Conservation (phyloP, 2,888 invertebrate species). For the Dynastes grantii region DNA sequence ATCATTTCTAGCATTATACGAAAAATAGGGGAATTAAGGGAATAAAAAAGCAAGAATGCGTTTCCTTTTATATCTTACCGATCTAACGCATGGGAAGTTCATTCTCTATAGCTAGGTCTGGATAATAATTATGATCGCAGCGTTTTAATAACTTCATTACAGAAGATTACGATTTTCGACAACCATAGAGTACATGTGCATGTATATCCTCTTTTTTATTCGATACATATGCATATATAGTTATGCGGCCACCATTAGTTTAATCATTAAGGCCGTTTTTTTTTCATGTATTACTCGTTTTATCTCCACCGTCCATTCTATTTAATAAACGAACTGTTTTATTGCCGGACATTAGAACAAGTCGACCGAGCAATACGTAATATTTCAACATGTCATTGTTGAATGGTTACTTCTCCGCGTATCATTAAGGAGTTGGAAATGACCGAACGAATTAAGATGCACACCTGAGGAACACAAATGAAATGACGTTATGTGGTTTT, state of each 20-base stretch:
- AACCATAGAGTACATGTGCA: not conserved
- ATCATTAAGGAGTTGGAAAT: slow-evolving; percentile 52
- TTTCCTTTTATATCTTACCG: no score
- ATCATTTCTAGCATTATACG: no score
- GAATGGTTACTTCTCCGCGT: slow-evolving; percentile 32
- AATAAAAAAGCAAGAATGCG: no score
- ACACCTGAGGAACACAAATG: slow-evolving; percentile 56
- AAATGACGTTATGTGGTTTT: slow-evolving; percentile 26
- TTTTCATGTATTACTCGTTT: slow-evolving; percentile 25
- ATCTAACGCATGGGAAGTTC: not conserved
- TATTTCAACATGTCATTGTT: slow-evolving; percentile 50
- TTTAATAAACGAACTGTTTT: slow-evolving; percentile 48
- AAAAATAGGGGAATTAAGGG: no score
- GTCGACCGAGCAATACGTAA: slow-evolving; percentile 46
- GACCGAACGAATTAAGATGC: slow-evolving; percentile 57
- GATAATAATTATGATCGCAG: slow-evolving; percentile 4
- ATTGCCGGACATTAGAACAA: slow-evolving; percentile 47
- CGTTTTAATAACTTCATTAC: slow-evolving; percentile 9
- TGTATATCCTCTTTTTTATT: slow-evolving; percentile 1
- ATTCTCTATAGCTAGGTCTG: not conserved
- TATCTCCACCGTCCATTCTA: slow-evolving; percentile 29
- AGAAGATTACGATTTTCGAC: slow-evolving; percentile 1
- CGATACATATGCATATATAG: not conserved
- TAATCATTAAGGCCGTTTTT: slow-evolving; percentile 30
- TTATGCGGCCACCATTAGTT: slow-evolving; percentile 5